Evolutionary conservation across 1,140 invertebrate genomes (phyloP).

Genomic region (Parasteatoda tepidariorum): DNA sequence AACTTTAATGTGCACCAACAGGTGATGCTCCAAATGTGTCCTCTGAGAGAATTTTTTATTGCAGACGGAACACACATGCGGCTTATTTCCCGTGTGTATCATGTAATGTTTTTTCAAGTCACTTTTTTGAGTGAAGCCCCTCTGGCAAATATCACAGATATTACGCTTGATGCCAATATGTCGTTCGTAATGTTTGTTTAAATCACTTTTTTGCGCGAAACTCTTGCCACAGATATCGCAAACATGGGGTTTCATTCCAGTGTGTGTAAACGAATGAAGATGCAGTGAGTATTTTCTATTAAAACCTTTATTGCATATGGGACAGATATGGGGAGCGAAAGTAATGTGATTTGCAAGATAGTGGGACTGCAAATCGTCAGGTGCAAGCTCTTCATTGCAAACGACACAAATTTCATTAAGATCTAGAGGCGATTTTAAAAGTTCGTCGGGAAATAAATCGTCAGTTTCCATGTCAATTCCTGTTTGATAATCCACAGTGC

Average conservation of each 20-base stretch:
- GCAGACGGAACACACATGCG: constrained; percentile 14
- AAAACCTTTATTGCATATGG: constrained; percentile 23
- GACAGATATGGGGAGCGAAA: constrained; percentile 4
- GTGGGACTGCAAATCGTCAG: neutral
- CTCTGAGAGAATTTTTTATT: constrained; percentile 25
- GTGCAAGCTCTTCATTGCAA: constrained; percentile 9
- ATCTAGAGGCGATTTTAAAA: neutral
- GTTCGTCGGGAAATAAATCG: neutral
- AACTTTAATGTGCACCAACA: constrained; percentile 14
- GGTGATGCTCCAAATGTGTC: constrained; percentile 23
- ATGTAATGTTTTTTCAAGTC: constrained; percentile 48
- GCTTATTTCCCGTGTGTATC: constrained; percentile 41
- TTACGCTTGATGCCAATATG: constrained; percentile 10
- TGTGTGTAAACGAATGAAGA: constrained; percentile 72
- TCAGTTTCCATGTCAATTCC: neutral
- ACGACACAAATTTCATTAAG: constrained; percentile 8
- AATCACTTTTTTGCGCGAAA: constrained; percentile 92
- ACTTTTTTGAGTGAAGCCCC: constrained; percentile 65
- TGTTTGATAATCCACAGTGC: too few relatives aligned
- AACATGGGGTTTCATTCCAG: constrained; percentile 89
- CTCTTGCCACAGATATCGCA: constrained; percentile 91
- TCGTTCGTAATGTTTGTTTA: constrained; percentile 80
- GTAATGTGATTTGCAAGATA: constrained; percentile 20
- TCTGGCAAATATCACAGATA: constrained; percentile 24
- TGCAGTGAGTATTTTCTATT: constrained; percentile 13